Conservation (phyloP, 2,797 vertebrate genomes). For the Lycodopsis pacificus region DNA sequence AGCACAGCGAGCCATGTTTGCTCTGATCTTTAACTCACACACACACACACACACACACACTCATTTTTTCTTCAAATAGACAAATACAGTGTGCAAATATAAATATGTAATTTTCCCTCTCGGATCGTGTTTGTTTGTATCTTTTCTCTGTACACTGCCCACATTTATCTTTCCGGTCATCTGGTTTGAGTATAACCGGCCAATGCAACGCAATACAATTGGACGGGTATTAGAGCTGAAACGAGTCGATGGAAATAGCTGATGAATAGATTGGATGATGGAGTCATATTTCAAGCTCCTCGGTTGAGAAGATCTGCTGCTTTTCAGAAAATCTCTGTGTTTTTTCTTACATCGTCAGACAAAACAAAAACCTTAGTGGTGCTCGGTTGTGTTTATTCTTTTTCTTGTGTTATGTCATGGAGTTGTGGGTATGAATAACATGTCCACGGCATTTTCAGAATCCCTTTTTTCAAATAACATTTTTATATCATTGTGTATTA, state of each 20-base stretch:
- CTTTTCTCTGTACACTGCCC: neutral
- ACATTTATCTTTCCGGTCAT: slow-evolving; percentile 13
- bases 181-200: neutral
- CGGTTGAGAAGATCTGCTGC: neutral
- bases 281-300: neutral
- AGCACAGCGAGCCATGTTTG: neutral
- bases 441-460: slow-evolving; percentile 9
- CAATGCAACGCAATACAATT: neutral
- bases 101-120: slow-evolving; percentile 18
- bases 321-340: neutral
- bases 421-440: neutral
- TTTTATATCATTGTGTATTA: neutral
- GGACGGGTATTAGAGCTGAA: neutral
- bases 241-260: neutral
- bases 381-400: neutral
- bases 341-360: neutral
- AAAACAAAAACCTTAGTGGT: neutral
- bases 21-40: slow-evolving; percentile 4
- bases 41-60: slow-evolving; percentile 3
- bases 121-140: neutral
- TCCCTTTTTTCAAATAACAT: neutral
- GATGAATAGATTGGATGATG: neutral
- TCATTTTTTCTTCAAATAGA: slow-evolving; percentile 3
- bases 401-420: neutral
- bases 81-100: slow-evolving; percentile 9